These are phyloP conservation scores for Caenorhabditis japonica DNA, from an alignment of 2,888 invertebrate species.

Conservation along the genomic window DNA sequence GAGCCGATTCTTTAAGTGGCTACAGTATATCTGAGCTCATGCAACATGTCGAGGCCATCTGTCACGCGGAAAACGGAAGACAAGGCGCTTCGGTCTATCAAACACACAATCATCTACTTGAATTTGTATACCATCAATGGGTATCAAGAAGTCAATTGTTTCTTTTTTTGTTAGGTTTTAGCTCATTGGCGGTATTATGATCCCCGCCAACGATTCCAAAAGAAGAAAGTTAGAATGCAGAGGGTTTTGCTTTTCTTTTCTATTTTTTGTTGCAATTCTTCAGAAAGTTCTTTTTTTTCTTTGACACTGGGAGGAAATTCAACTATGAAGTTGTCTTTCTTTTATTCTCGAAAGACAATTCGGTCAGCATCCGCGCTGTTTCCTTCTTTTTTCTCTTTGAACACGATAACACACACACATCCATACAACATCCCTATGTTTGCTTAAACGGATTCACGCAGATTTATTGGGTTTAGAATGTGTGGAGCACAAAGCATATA, in stretches of 20 bases:
- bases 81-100: slow-evolving; percentile 14
- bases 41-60: slow-evolving; percentile 52
- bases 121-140: slow-evolving; percentile 19
- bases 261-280: neutral
- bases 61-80: slow-evolving; percentile 22
- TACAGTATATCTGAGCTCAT: slow-evolving; percentile 28
- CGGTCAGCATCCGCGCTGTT: slow-evolving; percentile 24
- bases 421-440: slow-evolving; percentile 33
- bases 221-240: neutral
- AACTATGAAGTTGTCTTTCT: slow-evolving; percentile 25
- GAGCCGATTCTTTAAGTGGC: slow-evolving; percentile 15
- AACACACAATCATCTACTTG: slow-evolving; percentile 37
- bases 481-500: slow-evolving; percentile 58
- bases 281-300: slow-evolving; percentile 18
- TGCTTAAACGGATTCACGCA: slow-evolving; percentile 48
- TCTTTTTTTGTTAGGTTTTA: neutral
- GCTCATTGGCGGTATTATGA: slow-evolving; percentile 21
- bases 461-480: slow-evolving; percentile 54
- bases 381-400: slow-evolving; percentile 35
- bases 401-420: slow-evolving; percentile 40
- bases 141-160: slow-evolving; percentile 21
- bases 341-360: slow-evolving; percentile 31
- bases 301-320: slow-evolving; percentile 24
- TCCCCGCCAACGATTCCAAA: no score
- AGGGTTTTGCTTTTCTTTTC: neutral